Evolutionary conservation across 2,113 vertebrate species (phyloP), one percentile per base, ranked within the genome.

Genomic region (Cisticola juncidis): DNA sequence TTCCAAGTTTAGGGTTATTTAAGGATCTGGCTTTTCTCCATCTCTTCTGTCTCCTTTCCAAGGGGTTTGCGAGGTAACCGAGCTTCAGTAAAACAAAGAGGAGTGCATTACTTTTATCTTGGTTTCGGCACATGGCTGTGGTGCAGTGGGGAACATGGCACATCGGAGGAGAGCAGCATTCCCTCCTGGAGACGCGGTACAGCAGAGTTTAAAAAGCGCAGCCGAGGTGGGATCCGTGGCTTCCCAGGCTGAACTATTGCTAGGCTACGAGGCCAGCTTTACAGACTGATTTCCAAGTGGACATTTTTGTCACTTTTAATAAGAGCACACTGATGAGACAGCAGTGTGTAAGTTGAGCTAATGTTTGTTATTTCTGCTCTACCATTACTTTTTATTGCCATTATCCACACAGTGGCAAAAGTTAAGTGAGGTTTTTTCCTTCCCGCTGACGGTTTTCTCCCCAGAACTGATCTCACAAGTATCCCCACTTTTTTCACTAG

Each of bases 261-360:
- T 64, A 23, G 45, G 28, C 42, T 53, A 5, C 58, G 9, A 35
- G 47, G 26, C 47, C 61, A 0, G 13, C 66, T 54, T 83, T 29
- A 11, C 7, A 18, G 42, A 80, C 48, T 24, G 88, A 73, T 88
- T 92, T 90, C 42, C 36, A 53, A 78, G 68, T 74, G 72, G 79
- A 2, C 45, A 57, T 80, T 74, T 92, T 88, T 88, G 86, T 94
- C 88, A 66, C 1, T 4, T 84, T 88, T 90, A 73, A 17, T 91
- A 89, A 71, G 73, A 88, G 64, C 61, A 33, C 70, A 36, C 33
- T 79, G 80, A 90, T 79, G 88, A 95, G 85, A 79, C 77, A 85
- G 25, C 14, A 14, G 69, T 5, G 21, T 60, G 36, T 58, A 57
- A 81, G 31, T 85, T 6, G 66, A 92, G 44, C 77, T 85, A 73